phyloP scores from a whole-genome alignment of 2,888 invertebrate species.

The Lordiphosa fenestrarum region DNA sequence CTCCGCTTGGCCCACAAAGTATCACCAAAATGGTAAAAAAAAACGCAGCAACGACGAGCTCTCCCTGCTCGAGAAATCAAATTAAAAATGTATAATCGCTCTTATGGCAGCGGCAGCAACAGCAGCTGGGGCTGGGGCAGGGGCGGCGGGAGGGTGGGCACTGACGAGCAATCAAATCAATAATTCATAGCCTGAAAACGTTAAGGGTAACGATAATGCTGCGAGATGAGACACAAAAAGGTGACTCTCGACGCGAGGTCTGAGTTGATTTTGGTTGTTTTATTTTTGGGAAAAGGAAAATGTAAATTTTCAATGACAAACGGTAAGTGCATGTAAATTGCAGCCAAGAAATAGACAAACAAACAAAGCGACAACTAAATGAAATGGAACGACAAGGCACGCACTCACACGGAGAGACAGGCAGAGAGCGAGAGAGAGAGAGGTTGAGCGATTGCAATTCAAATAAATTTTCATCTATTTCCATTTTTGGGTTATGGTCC shows the following conservation, averaged over 20 bases:
- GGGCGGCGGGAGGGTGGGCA: background rate
- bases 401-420: background rate
- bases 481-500: conserved; percentile 56
- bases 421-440: background rate
- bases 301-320: conserved; percentile 72
- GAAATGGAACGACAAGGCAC: conserved; percentile 27
- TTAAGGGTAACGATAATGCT: conserved; percentile 50
- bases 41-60: background rate
- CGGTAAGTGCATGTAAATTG: conserved; percentile 75
- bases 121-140: background rate
- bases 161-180: conserved; percentile 67
- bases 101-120: conserved; percentile 18
- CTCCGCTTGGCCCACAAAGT: conserved; percentile 29
- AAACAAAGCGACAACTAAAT: conserved; percentile 28
- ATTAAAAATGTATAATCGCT: conserved; percentile 71
- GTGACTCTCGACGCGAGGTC: conserved; percentile 10
- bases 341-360: conserved; percentile 13
- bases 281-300: conserved; percentile 47
- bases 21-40: background rate
- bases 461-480: conserved; percentile 67
- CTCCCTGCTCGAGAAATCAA: conserved; percentile 64
- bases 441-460: conserved; percentile 40
- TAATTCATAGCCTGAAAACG: conserved; percentile 65
- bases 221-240: conserved; percentile 7
- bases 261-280: conserved; percentile 28